phyloP scores from a whole-genome alignment of 2,113 vertebrate genomes.

The Melanerpes aurifrons region DNA sequence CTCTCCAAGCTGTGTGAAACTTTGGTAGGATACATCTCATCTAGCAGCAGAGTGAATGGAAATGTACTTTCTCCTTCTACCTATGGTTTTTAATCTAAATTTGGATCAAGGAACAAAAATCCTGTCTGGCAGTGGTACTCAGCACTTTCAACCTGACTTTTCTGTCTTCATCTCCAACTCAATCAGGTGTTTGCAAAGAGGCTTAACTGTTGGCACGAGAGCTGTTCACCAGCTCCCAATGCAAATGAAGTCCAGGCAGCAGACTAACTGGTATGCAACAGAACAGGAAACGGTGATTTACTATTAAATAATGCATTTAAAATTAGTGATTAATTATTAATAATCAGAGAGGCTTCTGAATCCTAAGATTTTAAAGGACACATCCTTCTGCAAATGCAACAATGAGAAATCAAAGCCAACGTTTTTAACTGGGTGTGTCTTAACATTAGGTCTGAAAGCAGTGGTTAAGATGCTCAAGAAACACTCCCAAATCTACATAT shows the following conservation, averaged over 20 bases:
- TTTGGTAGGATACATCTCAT: neutral
- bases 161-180: neutral
- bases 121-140: neutral
- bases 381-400: neutral
- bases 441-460: neutral
- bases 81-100: neutral
- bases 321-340: neutral
- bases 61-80: neutral
- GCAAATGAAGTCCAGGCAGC: neutral
- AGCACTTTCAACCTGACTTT: neutral
- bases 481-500: conserved; percentile 55
- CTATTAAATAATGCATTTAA: neutral
- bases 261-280: neutral
- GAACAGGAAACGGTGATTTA: neutral
- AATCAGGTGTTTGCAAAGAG: neutral
- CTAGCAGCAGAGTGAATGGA: neutral
- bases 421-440: conserved; percentile 31
- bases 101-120: neutral
- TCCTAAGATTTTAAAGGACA: neutral
- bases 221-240: neutral
- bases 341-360: neutral
- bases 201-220: neutral
- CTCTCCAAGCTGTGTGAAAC: neutral
- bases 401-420: conserved; percentile 16
- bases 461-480: conserved; percentile 36